Percentiles rank a stretch among this genome's conserved stretches.
phyloP scores from a whole-genome alignment of 2,888 invertebrate species.

The Lasioglossum villosulum region DNA sequence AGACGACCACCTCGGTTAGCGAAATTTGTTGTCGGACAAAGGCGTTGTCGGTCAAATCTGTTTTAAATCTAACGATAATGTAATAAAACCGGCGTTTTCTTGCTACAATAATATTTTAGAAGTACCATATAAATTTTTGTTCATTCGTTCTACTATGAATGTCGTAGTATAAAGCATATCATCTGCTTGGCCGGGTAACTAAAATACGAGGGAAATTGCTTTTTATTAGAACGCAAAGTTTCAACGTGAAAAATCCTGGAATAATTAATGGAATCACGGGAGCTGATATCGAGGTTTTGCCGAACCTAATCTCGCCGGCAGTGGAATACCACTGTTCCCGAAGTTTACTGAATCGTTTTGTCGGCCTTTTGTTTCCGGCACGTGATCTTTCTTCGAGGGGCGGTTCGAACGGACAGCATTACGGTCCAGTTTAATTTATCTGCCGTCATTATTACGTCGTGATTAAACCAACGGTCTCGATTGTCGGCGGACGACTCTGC shows the following conservation, averaged over 20 bases:
- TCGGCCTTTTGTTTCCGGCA: conserved; percentile 57
- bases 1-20: too few relatives aligned
- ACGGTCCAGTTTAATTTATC: conserved; percentile 74
- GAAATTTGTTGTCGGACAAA: too few relatives aligned
- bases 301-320: conserved; percentile 17
- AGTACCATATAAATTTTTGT: too few relatives aligned
- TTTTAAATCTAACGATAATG: too few relatives aligned
- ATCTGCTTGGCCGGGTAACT: neutral
- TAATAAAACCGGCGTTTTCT: too few relatives aligned
- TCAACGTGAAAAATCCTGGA: neutral
- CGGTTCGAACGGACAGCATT: conserved; percentile 61
- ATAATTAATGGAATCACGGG: neutral
- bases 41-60: too few relatives aligned
- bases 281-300: conserved; percentile 6
- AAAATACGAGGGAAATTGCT: neutral
- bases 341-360: conserved; percentile 67
- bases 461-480: conserved; percentile 71
- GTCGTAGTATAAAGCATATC: neutral
- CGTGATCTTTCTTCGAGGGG: conserved; percentile 65
- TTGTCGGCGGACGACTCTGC: conserved; percentile 49
- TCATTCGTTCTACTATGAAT: neutral
- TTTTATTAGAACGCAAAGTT: neutral
- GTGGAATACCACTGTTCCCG: conserved; percentile 14
- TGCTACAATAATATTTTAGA: too few relatives aligned
- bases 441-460: conserved; percentile 75